Evolutionary conservation across 1,140 invertebrate species (phyloP).

Genomic region (Cotesia glomerata): DNA sequence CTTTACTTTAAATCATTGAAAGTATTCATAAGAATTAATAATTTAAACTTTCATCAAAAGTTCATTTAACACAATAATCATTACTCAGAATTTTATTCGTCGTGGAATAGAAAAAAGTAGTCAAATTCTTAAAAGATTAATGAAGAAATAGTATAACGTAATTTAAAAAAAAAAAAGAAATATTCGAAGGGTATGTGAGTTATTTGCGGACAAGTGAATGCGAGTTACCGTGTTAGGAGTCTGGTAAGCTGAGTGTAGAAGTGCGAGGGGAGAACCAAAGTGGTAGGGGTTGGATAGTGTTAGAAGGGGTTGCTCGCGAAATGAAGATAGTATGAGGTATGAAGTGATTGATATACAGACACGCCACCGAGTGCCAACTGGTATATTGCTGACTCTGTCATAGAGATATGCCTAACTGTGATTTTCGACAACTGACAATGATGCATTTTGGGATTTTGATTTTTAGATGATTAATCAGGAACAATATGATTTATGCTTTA

Average conservation of each 20-base stretch:
- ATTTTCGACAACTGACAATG: neutral
- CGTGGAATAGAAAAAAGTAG: no score
- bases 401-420: neutral
- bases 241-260: neutral
- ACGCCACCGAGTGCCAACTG: conserved; percentile 7
- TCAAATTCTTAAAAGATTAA: neutral
- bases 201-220: neutral
- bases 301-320: neutral
- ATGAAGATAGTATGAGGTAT: conserved; percentile 5
- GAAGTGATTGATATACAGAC: conserved; percentile 11
- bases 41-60: no score
- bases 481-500: neutral
- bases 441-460: neutral
- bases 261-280: neutral
- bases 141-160: neutral
- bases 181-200: conserved; percentile 4
- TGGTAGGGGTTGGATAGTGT: neutral
- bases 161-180: neutral
- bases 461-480: neutral
- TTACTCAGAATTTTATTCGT: no score
- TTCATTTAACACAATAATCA: no score
- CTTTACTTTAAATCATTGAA: no score
- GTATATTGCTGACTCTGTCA: conserved; percentile 11
- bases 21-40: no score
- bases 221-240: neutral